Evolutionary conservation across 30 jellyfish, hydroid and myxozoan genomes (phyloP), one percentile per base, ranked within the genome.

Genomic region (Chironex yamaguchii): DNA sequence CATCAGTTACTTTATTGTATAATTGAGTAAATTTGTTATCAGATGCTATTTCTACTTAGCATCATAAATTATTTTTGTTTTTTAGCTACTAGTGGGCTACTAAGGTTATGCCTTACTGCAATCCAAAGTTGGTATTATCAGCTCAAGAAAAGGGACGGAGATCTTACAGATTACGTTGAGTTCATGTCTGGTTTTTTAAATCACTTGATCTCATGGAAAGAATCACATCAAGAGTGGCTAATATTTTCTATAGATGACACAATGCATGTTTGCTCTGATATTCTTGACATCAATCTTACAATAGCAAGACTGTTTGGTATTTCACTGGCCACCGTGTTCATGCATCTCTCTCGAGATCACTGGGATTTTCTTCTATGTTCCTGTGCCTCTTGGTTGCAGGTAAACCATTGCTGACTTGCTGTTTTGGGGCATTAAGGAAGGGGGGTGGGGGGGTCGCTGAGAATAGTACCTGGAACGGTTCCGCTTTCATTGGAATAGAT

Each of bases 291-390:
- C 35, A 89, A 89, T 34, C 48, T 89, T 1, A 42, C 30, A n/a
- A 2, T 80, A 20, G 71, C 80, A 84, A 69, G 49, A 67, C 84
- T 89, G 85, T 36, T 89, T 24, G 52, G 92, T 42, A 32, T 90
- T 34, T 27, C 67, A 23, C 30, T 90, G 63, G 71, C 69, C 25
- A 68, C 76, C 14, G 85, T 67, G 0, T 67, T 88, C 4, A 49
- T 36, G 4, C 21, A 62, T 4, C 88, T 82, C 3, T 29, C 35
- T 14, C 76, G 31, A 9, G 67, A 30, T 53, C 98, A 81, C 20
- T 95, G 98, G 99, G 99, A 95, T 62, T 90, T 95, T 52, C 4
- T 88, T 22, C 97, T 95, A 31, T 95, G 99, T 86, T 51, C 93
- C 29, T 26, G 90, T 9, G 97, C 96, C 22, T 77, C 97, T 3